Base-by-base conservation (phyloP, 2,113 vertebrate genomes). In the Heterotilapia buettikoferi region DNA sequence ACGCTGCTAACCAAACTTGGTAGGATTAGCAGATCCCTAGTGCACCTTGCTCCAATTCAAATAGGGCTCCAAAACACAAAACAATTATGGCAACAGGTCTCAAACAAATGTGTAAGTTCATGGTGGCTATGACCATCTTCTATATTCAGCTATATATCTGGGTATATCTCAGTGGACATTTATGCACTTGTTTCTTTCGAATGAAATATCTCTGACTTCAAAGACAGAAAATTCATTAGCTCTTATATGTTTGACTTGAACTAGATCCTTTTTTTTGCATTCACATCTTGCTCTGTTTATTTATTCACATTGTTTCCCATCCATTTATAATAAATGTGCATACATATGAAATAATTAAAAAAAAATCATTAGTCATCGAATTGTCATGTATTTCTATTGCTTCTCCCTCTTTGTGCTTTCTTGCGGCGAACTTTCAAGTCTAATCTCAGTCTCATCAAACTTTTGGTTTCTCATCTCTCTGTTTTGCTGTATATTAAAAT, bases 401-500 rank as follows among this genome's bases (percentile, higher is more conserved):
- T 76, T 50, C 71, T 31, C 43, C 6, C 24, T 50, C 16, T 31
- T 78, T 3, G 3, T 31, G 43, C 16, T 31, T 78, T 50, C 43
- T 31, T 78, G 71, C 6, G 5, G 56, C 56, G 1, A 45, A 61
- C 45, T 16, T 66, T 47, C 13, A 38, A 31, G 26, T 80, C 57
- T 53, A 18, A 80, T 56, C 71, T 24, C 29, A 2, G 66, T 5
- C 68, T 40, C 3, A 21, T 68, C 29, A 84, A 80, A 84, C 73
- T 14, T 73, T 18, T 53, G 57, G n/a, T 68, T 33, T 57, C n/a
- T 59, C 71, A 12, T 78, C 26, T 50, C 43, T 78, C 71, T 12
- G 71, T 31, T 66, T 47, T 52, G 18, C 66, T 36, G 52, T 19
- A 18, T 73, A n/a, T 80, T 80, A 36, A 83, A 38, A 76, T 80